These are phyloP conservation scores for Plecotus auritus DNA, from an alignment of 2,113 vertebrate genomes.

Conservation along the genomic window DNA sequence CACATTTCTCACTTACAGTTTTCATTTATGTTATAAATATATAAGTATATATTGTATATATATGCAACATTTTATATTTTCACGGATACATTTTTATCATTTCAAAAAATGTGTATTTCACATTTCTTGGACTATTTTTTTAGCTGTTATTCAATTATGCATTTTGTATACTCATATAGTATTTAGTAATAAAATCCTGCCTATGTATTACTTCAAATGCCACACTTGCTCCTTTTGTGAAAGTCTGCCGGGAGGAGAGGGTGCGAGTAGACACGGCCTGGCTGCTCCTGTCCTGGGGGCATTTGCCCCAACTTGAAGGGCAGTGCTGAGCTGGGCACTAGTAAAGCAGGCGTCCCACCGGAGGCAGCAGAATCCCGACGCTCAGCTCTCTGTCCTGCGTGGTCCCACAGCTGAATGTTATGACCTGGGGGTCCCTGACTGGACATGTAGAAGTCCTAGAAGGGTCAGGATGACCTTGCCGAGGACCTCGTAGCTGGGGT, in stretches of 20 bases:
- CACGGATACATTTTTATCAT: slow-evolving; percentile 82
- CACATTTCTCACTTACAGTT: slow-evolving; percentile 81
- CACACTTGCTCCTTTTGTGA: not conserved
- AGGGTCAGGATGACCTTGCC: not conserved
- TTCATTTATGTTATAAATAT: slow-evolving; percentile 77
- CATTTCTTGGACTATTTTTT: slow-evolving; percentile 81
- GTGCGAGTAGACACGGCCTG: accelerated
- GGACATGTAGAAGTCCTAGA: not conserved
- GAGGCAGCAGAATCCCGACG: not conserved
- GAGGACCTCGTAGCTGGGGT: not conserved
- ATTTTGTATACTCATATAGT: slow-evolving; percentile 76
- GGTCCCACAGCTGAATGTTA: not conserved
- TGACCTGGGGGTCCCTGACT: not conserved
- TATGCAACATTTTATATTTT: slow-evolving; percentile 81
- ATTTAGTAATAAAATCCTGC: slow-evolving; percentile 80
- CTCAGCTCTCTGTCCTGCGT: not conserved
- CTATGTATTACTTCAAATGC: not conserved
- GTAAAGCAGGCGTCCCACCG: accelerated
- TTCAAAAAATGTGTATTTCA: slow-evolving; percentile 85
- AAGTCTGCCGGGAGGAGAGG: not conserved
- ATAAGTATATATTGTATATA: slow-evolving; percentile 72
- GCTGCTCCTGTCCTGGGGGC: not conserved
- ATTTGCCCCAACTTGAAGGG: not conserved
- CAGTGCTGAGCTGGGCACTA: accelerated
- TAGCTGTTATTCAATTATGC: slow-evolving; percentile 75